Evolutionary conservation across 2,888 invertebrate species (phyloP).

Genomic region (Disparrhopalites patrizii): DNA sequence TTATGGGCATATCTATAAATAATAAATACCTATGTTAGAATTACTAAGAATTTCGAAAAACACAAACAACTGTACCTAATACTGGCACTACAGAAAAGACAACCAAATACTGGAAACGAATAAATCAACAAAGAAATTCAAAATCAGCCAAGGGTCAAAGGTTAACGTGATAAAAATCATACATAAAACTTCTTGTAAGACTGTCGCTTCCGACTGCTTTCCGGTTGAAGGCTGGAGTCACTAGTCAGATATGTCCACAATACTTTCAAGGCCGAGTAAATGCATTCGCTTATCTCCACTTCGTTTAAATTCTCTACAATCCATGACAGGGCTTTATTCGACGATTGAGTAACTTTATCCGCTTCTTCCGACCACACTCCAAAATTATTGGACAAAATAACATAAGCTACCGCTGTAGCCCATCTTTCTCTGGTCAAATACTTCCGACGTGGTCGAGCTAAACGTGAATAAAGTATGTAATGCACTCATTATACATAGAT

Average conservation of each 20-base stretch:
- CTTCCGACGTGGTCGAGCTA: neutral
- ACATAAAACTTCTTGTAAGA: neutral
- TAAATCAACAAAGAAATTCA: no score
- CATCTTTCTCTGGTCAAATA: constrained; percentile 1
- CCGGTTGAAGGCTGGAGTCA: neutral
- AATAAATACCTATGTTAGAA: no score
- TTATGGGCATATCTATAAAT: no score
- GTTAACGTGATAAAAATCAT: neutral
- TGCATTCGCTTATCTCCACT: neutral
- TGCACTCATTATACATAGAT: no score
- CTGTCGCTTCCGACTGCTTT: neutral
- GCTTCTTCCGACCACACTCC: neutral
- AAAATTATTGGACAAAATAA: neutral
- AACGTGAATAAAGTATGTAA: neutral
- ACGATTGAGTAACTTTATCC: neutral
- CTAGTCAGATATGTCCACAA: neutral
- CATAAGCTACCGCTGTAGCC: neutral
- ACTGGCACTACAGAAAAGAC: no score
- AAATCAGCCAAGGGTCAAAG: no score
- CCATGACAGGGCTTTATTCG: neutral
- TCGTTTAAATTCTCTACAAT: neutral
- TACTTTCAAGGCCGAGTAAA: neutral
- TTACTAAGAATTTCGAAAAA: no score
- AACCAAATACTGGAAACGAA: no score
- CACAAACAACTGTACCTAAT: no score